Conservation (phyloP, 2,113 vertebrate genomes). For the Cynoglossus semilaevis region DNA sequence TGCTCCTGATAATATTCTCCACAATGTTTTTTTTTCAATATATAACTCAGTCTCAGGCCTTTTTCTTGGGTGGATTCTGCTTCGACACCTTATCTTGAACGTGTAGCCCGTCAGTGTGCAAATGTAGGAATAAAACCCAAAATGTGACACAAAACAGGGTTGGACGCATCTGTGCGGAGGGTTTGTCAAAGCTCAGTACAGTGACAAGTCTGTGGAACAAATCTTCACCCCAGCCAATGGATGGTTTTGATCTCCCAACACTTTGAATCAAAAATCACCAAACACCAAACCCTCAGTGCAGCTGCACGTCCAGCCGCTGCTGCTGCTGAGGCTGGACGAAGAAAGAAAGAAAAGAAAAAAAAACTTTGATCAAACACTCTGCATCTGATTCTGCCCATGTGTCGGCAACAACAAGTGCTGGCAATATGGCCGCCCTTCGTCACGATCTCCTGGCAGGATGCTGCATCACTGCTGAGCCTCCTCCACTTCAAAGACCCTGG, state of each 20-base stretch:
- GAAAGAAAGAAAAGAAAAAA: too few species aligned
- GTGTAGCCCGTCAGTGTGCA: too few species aligned
- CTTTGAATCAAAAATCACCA: neutral
- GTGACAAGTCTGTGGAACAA: constrained; percentile 11
- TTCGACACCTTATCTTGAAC: too few species aligned
- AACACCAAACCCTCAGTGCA: constrained; percentile 22
- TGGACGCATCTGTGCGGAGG: neutral
- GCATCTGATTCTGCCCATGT: constrained; percentile 50
- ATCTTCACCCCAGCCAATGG: constrained; percentile 26
- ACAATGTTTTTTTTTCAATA: too few species aligned
- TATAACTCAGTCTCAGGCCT: too few species aligned
- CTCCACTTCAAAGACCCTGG: constrained; percentile 62
- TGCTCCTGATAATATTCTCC: too few species aligned
- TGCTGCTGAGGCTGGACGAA: constrained; percentile 10
- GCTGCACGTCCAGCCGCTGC: constrained; percentile 23
- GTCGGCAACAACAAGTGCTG: constrained; percentile 56
- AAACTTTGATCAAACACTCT: constrained; percentile 41
- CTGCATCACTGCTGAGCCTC: constrained; percentile 21
- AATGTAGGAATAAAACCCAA: too few species aligned
- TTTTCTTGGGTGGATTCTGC: too few species aligned
- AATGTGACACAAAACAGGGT: too few species aligned
- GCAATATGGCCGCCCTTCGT: constrained; percentile 51
- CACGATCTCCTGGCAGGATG: constrained; percentile 28
- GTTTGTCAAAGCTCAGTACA: neutral
- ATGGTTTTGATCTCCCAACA: constrained; percentile 27